A percentile compares a stretch with the other conserved stretches of the same genome.
phyloP scores from a whole-genome alignment of 2,113 vertebrate genomes.

The Pitta sordida region DNA sequence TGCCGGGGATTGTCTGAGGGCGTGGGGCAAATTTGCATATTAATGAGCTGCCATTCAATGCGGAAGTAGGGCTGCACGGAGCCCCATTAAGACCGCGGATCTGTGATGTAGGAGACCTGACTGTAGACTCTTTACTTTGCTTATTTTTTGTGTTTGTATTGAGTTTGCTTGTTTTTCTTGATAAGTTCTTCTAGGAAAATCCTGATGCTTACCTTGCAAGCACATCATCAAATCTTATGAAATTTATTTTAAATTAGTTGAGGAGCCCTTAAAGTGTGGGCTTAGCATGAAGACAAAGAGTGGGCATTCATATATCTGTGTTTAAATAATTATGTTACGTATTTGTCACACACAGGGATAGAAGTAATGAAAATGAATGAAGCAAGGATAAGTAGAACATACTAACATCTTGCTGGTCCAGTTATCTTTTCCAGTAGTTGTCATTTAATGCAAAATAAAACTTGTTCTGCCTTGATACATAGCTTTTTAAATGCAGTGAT shows the following conservation, averaged over 20 bases:
- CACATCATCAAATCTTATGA: not conserved
- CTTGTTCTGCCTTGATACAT: not conserved
- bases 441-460: not conserved
- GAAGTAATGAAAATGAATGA: not conserved
- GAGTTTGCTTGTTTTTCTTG: not conserved
- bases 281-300: not conserved
- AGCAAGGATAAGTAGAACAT: not conserved
- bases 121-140: not conserved
- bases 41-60: too few relatives aligned
- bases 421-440: not conserved
- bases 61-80: too few relatives aligned
- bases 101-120: too few relatives aligned
- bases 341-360: not conserved
- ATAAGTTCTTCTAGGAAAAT: not conserved
- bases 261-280: not conserved
- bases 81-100: too few relatives aligned
- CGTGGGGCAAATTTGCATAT: too few relatives aligned
- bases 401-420: not conserved
- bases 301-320: not conserved
- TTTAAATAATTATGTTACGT: not conserved
- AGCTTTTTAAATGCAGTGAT: not conserved
- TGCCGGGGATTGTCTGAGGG: too few relatives aligned
- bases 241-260: not conserved
- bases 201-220: not conserved
- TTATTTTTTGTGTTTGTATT: not conserved